A percentile compares a stretch with the other conserved stretches of the same genome.
Evolutionary conservation across 2,113 vertebrate species (phyloP).

Genomic region (Chelonoidis abingdonii): DNA sequence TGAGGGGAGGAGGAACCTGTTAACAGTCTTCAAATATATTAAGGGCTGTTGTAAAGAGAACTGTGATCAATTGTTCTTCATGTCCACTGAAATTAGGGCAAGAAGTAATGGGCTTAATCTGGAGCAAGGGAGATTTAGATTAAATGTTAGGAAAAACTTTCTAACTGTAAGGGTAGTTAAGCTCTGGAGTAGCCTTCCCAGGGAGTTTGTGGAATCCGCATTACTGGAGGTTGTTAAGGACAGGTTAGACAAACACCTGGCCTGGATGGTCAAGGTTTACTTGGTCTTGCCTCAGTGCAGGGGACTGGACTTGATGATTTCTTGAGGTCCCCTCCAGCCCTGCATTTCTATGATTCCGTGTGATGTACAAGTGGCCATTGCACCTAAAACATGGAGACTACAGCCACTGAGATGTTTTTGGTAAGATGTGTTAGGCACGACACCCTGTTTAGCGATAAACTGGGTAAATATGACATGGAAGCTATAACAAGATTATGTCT

Average conservation of each 20-base stretch:
- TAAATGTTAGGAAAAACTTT: neutral
- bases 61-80: neutral
- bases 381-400: neutral
- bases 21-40: neutral
- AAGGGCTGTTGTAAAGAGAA: neutral
- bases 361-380: slow-evolving; percentile 13
- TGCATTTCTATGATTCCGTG: neutral
- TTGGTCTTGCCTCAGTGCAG: neutral
- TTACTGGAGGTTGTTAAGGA: neutral
- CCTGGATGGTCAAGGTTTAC: no score
- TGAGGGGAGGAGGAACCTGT: neutral
- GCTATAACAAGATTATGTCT: neutral
- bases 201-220: neutral
- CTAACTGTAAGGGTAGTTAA: neutral
- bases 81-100: neutral
- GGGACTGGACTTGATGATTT: neutral
- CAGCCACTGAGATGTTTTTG: neutral
- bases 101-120: neutral
- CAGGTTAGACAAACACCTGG: neutral
- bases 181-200: neutral
- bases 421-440: neutral
- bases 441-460: neutral
- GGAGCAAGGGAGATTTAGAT: neutral
- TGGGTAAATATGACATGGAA: neutral
- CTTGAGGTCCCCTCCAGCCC: neutral